phyloP scores from a whole-genome alignment of 2,113 vertebrate genomes.

The Petaurus breviceps region DNA sequence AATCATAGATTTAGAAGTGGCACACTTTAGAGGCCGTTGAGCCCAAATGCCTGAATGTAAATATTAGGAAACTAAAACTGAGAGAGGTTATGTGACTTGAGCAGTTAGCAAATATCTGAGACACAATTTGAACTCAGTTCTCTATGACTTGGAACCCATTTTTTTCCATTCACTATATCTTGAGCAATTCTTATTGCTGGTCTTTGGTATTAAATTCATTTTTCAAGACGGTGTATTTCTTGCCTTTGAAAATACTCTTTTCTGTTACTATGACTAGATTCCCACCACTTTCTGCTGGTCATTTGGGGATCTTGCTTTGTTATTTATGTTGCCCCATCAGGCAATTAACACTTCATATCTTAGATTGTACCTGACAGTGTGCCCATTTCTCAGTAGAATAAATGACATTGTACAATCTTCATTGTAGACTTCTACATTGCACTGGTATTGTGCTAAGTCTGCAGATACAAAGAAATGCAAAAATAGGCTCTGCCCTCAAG shows the following conservation, averaged over 20 bases:
- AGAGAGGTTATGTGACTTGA: neutral
- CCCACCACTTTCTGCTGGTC: no score
- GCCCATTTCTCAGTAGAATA: no score
- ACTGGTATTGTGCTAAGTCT: no score
- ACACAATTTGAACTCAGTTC: neutral
- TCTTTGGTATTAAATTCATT: neutral
- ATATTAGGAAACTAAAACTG: neutral
- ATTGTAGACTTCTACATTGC: no score
- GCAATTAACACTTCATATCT: no score
- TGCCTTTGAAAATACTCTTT: neutral
- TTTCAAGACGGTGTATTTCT: neutral
- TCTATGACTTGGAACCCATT: neutral
- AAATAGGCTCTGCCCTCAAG: no score
- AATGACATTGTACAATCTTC: no score
- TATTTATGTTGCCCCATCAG: no score
- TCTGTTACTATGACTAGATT: neutral
- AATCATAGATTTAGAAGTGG: neutral
- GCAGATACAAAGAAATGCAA: no score
- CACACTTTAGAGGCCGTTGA: neutral
- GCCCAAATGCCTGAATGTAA: neutral
- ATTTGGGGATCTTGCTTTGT: neutral
- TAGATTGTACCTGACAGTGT: no score
- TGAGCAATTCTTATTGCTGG: neutral
- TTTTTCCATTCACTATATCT: neutral
- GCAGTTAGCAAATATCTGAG: neutral